phyloP scores from a whole-genome alignment of 2,888 invertebrate species.

The Clistopyga incitator region DNA sequence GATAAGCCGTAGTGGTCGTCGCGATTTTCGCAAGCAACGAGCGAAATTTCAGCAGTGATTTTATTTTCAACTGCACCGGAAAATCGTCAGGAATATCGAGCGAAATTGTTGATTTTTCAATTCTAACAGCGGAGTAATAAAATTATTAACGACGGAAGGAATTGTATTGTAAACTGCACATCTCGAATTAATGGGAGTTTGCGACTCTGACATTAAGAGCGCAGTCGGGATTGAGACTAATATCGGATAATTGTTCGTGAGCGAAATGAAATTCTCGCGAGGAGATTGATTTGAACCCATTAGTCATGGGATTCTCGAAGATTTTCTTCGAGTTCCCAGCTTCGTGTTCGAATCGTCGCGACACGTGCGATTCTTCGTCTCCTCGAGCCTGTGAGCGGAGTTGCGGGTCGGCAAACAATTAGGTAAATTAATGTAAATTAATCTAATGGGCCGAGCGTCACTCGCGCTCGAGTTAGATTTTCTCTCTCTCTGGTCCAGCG shows the following conservation, averaged over 20 bases:
- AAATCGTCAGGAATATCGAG: slow-evolving; percentile 9
- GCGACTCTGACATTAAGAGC: too few relatives aligned
- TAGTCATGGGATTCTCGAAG: background rate
- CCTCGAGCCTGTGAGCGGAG: slow-evolving; percentile 18
- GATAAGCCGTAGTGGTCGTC: slow-evolving; percentile 57
- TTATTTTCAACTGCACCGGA: slow-evolving; percentile 27
- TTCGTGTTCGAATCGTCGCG: slow-evolving; percentile 12
- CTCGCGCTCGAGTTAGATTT: slow-evolving; percentile 47
- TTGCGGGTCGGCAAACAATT: slow-evolving; percentile 73
- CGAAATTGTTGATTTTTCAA: background rate
- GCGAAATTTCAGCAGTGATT: slow-evolving; percentile 16
- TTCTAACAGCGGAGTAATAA: too few relatives aligned
- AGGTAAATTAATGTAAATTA: slow-evolving; percentile 78
- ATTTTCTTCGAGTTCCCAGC: slow-evolving; percentile 16
- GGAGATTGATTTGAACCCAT: slow-evolving; percentile 20
- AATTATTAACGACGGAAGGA: too few relatives aligned
- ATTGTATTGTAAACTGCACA: too few relatives aligned
- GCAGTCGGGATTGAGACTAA: slow-evolving; percentile 60
- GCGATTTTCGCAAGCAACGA: background rate
- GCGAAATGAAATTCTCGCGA: slow-evolving; percentile 38
- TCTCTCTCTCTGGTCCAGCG: slow-evolving; percentile 20
- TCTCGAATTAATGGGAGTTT: too few relatives aligned
- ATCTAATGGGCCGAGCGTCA: slow-evolving; percentile 74
- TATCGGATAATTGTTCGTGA: slow-evolving; percentile 58
- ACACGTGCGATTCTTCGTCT: slow-evolving; percentile 13